A percentile compares a stretch with the other conserved stretches of the same genome.
phyloP scores from a whole-genome alignment of 2,113 vertebrate genomes.

The Rhinolophus ferrumequinum region DNA sequence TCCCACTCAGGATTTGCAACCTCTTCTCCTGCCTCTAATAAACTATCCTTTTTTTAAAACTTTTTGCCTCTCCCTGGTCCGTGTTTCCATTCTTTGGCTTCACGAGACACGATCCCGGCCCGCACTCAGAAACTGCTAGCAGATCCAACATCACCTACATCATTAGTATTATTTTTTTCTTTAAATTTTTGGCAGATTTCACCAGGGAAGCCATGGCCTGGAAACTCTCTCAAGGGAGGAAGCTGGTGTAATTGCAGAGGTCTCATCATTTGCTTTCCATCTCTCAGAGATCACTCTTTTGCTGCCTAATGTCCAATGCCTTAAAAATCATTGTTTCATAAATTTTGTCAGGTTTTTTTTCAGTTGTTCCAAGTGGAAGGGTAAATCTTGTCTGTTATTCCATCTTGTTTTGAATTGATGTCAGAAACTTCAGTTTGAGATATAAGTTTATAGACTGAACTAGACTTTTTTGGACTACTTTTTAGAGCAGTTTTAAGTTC shows the following conservation, averaged over 20 bases:
- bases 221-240: background rate
- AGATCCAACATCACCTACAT: too few species aligned
- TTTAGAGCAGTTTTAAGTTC: constrained; percentile 8
- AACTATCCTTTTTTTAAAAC: too few species aligned
- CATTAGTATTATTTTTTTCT: background rate
- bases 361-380: background rate
- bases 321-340: background rate
- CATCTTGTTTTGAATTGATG: background rate
- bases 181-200: background rate
- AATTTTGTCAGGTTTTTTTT: background rate
- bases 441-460: background rate
- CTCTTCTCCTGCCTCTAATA: too few species aligned
- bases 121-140: too few species aligned
- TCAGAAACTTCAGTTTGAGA: background rate
- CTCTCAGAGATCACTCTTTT: background rate
- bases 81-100: too few species aligned
- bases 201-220: background rate
- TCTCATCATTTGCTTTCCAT: background rate
- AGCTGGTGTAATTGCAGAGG: background rate
- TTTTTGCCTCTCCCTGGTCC: too few species aligned
- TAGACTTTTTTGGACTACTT: background rate
- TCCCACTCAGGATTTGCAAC: too few species aligned
- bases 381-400: background rate
- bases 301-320: background rate
- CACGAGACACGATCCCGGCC: too few species aligned